phyloP scores from a whole-genome alignment of 2,888 invertebrate genomes.

The Xiphydria camelus region DNA sequence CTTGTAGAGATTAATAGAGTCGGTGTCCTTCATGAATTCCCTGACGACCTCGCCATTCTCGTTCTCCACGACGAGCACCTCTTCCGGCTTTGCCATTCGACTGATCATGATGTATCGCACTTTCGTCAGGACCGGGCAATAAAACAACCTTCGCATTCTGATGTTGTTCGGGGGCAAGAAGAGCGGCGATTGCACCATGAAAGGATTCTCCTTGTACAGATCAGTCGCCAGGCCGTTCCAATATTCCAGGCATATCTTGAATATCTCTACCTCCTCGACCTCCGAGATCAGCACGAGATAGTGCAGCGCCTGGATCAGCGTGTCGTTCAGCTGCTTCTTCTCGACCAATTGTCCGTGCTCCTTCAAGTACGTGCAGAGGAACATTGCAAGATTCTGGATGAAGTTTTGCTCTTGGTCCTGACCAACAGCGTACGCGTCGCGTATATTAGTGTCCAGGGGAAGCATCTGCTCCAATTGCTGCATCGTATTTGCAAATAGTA shows the following conservation, averaged over 20 bases:
- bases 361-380: conserved; percentile 94
- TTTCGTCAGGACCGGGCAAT: conserved; percentile 80
- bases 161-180: conserved; percentile 50
- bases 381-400: conserved; percentile 96
- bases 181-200: conserved; percentile 61
- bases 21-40: conserved; percentile 99
- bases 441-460: conserved; percentile 88
- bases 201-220: conserved; percentile 86
- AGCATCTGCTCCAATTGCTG: conserved; percentile 90
- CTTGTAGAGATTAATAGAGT: conserved; percentile 98
- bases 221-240: conserved; percentile 95
- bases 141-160: conserved; percentile 70
- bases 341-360: conserved; percentile 92
- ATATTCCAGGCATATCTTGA: conserved; percentile 98
- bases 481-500: conserved; percentile 90
- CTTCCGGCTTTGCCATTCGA: conserved; percentile 99
- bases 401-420: conserved; percentile 98
- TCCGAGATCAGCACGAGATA: conserved; percentile 92
- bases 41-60: conserved; percentile 99
- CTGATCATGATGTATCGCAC: conserved; percentile 98
- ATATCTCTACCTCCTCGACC: conserved; percentile 99
- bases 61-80: conserved; percentile 98
- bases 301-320: conserved; percentile 80
- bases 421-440: conserved; percentile 90
- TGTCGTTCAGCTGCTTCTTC: conserved; percentile 75